These are phyloP conservation scores for Scolanthus callimorphus DNA, from an alignment of 92 coral and sea anemone species.

Conservation along the genomic window DNA sequence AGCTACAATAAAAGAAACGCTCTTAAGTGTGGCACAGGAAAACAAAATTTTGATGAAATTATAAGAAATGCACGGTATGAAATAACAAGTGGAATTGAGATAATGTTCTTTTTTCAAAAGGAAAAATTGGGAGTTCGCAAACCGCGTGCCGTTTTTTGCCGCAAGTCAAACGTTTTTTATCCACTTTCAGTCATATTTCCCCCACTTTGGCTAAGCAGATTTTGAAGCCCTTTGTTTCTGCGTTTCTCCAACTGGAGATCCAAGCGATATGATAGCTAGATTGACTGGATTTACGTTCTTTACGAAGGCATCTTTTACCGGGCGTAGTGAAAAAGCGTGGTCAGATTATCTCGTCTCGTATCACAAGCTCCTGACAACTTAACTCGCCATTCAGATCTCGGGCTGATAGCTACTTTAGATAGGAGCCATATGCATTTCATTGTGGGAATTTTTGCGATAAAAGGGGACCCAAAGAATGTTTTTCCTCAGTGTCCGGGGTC, in stretches of 20 bases:
- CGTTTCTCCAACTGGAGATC: neutral
- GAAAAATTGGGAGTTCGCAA: too few species aligned
- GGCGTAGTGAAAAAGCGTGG: constrained; percentile 33
- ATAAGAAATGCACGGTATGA: too few species aligned
- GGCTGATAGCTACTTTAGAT: constrained; percentile 31
- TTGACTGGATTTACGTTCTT: neutral
- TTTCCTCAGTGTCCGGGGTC: neutral
- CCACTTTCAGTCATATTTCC: too few species aligned
- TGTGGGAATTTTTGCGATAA: constrained; percentile 5
- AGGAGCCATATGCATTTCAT: constrained; percentile 29
- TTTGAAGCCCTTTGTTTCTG: neutral
- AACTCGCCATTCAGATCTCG: constrained; percentile 43
- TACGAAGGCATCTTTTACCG: constrained; percentile 27
- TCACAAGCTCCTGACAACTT: constrained; percentile 51
- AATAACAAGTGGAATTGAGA: too few species aligned
- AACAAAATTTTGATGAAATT: too few species aligned
- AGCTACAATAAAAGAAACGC: too few species aligned
- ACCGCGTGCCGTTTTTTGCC: too few species aligned
- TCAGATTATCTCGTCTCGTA: constrained; percentile 36
- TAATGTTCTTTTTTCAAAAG: too few species aligned
- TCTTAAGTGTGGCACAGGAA: too few species aligned
- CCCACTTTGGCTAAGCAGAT: too few species aligned
- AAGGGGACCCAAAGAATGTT: neutral
- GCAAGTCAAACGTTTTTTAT: too few species aligned
- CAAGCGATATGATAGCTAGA: neutral